Conservation (phyloP, 2,113 vertebrate genomes). For the Paratilapia polleni region DNA sequence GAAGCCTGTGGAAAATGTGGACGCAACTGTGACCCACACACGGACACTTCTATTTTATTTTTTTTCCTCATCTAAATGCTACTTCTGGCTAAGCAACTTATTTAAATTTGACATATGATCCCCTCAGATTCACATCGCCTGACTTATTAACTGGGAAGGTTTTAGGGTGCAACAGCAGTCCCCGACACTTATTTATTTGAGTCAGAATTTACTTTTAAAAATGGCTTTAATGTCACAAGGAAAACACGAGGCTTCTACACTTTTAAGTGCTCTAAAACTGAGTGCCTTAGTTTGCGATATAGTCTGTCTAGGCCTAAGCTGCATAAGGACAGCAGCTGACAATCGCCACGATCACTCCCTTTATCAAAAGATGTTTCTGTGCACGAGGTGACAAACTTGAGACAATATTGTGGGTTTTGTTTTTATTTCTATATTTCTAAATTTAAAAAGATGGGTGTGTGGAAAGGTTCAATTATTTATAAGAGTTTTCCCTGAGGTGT, state of each 20-base stretch:
- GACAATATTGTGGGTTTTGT: rapidly evolving
- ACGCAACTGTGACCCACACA: not conserved
- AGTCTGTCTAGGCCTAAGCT: not conserved
- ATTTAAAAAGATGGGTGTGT: not conserved
- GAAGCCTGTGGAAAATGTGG: conserved; percentile 28
- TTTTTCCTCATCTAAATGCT: conserved; percentile 14
- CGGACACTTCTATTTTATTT: not conserved
- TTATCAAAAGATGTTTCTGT: not conserved
- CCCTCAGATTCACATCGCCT: not conserved
- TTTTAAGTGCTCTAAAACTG: conserved; percentile 22
- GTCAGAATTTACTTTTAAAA: not conserved
- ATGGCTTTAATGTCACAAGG: not conserved
- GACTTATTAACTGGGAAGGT: not conserved
- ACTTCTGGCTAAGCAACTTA: conserved; percentile 1
- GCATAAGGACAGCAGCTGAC: conserved; percentile 27
- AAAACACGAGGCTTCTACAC: not conserved
- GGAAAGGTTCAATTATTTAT: conserved; percentile 7
- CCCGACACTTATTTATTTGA: not conserved
- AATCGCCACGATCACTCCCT: conserved; percentile 42
- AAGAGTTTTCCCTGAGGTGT: conserved; percentile 7
- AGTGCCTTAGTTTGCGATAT: conserved; percentile 63
- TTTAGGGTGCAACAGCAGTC: not conserved
- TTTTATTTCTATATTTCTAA: conserved; percentile 1
- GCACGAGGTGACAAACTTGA: not conserved
- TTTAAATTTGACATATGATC: not conserved